Percentiles rank a stretch among this genome's conserved stretches.
phyloP scores from a whole-genome alignment of 2,888 invertebrate genomes.

The Seira sanloemensis region DNA sequence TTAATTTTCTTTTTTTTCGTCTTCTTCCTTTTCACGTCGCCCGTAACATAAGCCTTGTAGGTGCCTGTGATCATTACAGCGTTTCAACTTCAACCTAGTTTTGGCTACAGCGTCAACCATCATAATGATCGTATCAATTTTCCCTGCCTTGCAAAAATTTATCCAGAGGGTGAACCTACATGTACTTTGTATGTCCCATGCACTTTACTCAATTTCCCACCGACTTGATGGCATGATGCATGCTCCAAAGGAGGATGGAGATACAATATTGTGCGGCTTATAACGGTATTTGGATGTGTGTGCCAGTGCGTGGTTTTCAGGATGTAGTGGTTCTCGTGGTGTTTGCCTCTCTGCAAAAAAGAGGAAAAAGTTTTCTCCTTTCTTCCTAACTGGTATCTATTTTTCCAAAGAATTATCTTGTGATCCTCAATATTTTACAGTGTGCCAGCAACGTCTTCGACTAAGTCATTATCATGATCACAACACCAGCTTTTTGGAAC shows the following conservation, averaged over 20 bases:
- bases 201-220: neutral
- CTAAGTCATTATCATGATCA: neutral
- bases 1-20: too few species aligned
- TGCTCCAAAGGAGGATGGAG: neutral
- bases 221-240: neutral
- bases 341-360: too few species aligned
- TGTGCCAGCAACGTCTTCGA: neutral
- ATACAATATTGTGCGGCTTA: too few species aligned
- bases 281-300: too few species aligned
- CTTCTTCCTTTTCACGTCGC: too few species aligned
- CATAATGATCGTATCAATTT: neutral
- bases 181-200: neutral
- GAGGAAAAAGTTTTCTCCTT: too few species aligned
- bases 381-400: neutral
- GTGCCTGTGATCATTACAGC: too few species aligned
- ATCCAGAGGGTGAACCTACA: neutral
- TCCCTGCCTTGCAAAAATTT: neutral
- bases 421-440: constrained; percentile 7
- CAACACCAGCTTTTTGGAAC: too few species aligned
- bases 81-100: too few species aligned
- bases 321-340: too few species aligned
- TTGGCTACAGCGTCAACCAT: neutral
- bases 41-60: too few species aligned
- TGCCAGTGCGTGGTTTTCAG: too few species aligned
- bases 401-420: neutral